Evolutionary conservation across 2,888 invertebrate species (phyloP).

Genomic region (Ypsolopha scabrella): DNA sequence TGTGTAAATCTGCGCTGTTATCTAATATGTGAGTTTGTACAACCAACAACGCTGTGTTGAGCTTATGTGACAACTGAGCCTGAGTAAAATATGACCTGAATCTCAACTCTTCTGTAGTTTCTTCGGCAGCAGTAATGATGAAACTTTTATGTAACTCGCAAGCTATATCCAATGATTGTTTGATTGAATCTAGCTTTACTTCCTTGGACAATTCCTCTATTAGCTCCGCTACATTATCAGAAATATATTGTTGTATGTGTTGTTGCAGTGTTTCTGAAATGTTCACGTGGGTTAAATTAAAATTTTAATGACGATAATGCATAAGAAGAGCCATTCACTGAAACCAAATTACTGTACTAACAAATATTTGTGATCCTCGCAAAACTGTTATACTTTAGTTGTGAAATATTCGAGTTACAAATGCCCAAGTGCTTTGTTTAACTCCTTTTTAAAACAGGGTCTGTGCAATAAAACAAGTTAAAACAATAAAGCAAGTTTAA

Average conservation of each 20-base stretch:
- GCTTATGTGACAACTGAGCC: background rate
- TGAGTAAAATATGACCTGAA: background rate
- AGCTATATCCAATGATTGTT: conserved; percentile 23
- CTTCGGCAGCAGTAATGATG: conserved; percentile 4
- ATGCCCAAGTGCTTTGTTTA: no score
- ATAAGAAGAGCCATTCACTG: background rate
- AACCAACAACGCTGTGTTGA: background rate
- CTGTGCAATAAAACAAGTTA: no score
- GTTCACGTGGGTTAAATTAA: background rate
- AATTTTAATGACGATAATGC: background rate
- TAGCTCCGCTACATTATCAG: conserved; percentile 20
- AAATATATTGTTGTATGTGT: conserved; percentile 29
- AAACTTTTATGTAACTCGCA: conserved; percentile 19
- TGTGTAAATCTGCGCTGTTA: background rate
- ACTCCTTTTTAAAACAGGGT: no score
- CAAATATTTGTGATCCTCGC: no score
- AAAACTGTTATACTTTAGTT: background rate
- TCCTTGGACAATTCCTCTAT: conserved; percentile 19
- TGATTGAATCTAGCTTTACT: conserved; percentile 18
- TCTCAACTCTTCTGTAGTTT: conserved; percentile 6
- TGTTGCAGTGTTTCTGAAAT: conserved; percentile 19
- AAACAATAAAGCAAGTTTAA: no score
- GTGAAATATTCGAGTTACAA: background rate
- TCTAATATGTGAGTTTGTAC: background rate
- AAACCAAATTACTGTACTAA: no score